Base-by-base conservation (phyloP, 2,113 vertebrate genomes). In the Pyrgilauda ruficollis region DNA sequence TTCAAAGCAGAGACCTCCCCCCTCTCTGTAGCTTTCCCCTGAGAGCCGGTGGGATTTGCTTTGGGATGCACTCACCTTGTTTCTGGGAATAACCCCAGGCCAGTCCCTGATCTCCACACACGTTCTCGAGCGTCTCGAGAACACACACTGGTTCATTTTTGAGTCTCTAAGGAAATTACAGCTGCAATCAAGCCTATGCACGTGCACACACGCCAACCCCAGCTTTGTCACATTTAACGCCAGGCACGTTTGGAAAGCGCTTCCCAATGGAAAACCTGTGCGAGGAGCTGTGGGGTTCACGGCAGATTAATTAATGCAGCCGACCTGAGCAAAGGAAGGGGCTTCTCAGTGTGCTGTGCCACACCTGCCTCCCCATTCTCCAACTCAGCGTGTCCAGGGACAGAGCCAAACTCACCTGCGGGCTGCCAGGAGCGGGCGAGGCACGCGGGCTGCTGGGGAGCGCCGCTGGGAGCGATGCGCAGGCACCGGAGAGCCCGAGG, bases 261-360 rank as follows among this genome's bases (percentile, higher is more conserved):
- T 62, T 77, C 26, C 67, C 23, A 2, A 55, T 2, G 55, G 87
- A 58, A 84, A 89, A 59, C 18, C 56, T 2, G 33, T 1, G 26
- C 4, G 9, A 56, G 63, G 72, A 77, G 47, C 1, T 0, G 9
- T 15, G 0, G 2, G 14, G 9, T 13, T 26, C 15, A 0, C 0
- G 5, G 28, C 59, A 37, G 46, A 21, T 52, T 6, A 33, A 50
- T 50, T 11, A 20, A 22, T 0, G 55, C 37, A 26, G 37, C 31
- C 5, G 0, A 5, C 49, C 37, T 2, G 6, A 23, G 10, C 11
- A 4, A 26, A 22, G 0, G 0, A 49, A 52, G 58, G 5, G 4
- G 15, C 50, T 81, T 39, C 78, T 81, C 37, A 2, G n/a, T 0
- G 4, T 5, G 10, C 22, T 1, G 13, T 28, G 83, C 59, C 72